phyloP scores from a whole-genome alignment of 2,888 invertebrate genomes.

The Liopterus haemorrhoidalis region DNA sequence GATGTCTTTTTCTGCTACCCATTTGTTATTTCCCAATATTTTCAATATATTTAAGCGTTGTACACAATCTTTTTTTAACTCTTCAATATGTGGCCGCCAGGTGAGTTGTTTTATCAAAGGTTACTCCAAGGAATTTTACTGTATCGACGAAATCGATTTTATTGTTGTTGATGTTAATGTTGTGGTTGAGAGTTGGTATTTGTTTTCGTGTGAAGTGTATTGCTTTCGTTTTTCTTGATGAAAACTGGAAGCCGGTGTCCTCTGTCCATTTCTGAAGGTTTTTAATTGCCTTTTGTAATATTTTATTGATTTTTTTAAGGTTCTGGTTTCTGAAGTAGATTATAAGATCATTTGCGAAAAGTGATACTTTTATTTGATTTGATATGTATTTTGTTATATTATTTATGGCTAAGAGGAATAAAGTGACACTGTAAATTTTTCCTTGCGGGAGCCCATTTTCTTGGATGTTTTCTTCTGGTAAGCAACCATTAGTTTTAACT shows the following conservation, averaged over 20 bases:
- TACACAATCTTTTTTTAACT: constrained; percentile 11
- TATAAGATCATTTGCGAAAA: constrained; percentile 25
- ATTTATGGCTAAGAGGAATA: constrained; percentile 26
- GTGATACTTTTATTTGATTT: constrained; percentile 8
- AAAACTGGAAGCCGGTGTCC: constrained; percentile 21
- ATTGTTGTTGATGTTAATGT: constrained; percentile 4
- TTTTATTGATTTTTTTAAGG: constrained; percentile 5
- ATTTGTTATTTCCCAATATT: constrained; percentile 16
- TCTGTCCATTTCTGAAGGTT: constrained; percentile 2
- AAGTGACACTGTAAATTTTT: constrained; percentile 19
- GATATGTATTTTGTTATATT: constrained; percentile 7
- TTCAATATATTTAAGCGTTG: constrained; percentile 24
- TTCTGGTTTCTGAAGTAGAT: constrained; percentile 12
- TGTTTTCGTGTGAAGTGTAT: constrained; percentile 12
- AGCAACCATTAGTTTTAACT: no score
- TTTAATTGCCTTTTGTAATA: constrained; percentile 19
- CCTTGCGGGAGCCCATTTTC: constrained; percentile 26
- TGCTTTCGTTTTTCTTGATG: constrained; percentile 12
- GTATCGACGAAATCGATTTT: constrained; percentile 16
- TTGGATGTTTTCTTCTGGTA: no score
- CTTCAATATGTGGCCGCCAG: constrained; percentile 20
- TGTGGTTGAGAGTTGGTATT: not conserved
- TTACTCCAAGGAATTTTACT: constrained; percentile 20
- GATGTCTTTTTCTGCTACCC: constrained; percentile 22
- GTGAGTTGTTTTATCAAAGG: constrained; percentile 5